Evolutionary conservation across 1,140 invertebrate genomes (phyloP), one percentile per base, ranked within the genome.

Genomic region (Ceratosolen solmsi): DNA sequence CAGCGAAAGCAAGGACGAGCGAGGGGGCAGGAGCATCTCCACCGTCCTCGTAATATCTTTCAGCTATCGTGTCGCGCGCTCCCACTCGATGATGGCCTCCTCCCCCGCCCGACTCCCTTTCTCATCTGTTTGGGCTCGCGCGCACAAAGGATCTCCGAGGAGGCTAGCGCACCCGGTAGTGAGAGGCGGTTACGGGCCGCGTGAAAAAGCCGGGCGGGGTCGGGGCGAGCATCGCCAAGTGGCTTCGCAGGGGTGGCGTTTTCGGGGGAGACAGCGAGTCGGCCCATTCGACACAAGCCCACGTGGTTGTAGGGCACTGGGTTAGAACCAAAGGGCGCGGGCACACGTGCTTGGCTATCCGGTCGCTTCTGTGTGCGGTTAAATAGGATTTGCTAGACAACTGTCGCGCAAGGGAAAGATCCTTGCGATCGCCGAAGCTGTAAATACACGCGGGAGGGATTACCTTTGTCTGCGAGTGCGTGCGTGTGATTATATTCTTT

Each of bases 301-400:
- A 49, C 88, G 86, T 82, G 84, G 76, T 85, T 90, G 85, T 92
- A 88, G 91, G 91, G 89, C 90, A 92, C 88, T 92, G 88, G 91
- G 91, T 92, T 92, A 92, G 87, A 17, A 65, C 85, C 86, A 88
- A 86, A 88, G 88, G 88, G 17, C 85, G 84, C 3, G 41, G 1
- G 46, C 83, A 41, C 80, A 86, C 86, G 85, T 87, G 85, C 86
- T 86, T 85, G 85, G 82, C 51, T 78, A 79, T 78, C 38, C n/a
- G 63, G 58, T 84, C 86, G 87, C 86, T 85, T 82, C 58, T 82
- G 79, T 82, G 65, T 46, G 74, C 85, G 25, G 83, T 85, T 88
- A 88, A 89, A 89, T 87, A 86, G 88, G 88, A 89, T 89, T 89
- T 89, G 49, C 80, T 84, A 85, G 83, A 84, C 87, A 89, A 89